phyloP scores from a whole-genome alignment of 2,888 invertebrate species.

The Drepana falcataria region DNA sequence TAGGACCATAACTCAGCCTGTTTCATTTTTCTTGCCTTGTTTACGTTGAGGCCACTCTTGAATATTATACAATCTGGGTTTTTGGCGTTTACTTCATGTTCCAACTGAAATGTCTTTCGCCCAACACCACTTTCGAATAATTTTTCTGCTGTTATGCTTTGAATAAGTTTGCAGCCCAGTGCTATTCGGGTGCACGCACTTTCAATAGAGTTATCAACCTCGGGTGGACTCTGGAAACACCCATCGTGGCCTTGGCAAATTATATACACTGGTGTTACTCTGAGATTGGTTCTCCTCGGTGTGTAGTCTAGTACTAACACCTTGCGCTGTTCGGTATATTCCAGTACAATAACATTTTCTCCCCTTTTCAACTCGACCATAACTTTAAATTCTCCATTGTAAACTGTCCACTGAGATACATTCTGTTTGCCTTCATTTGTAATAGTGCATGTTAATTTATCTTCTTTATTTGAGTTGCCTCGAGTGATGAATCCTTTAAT shows the following conservation, averaged over 20 bases:
- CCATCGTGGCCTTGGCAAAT: slow-evolving; percentile 90
- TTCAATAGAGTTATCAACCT: slow-evolving; percentile 81
- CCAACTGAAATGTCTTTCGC: slow-evolving; percentile 89
- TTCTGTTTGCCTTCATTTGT: slow-evolving; percentile 52
- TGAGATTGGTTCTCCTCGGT: slow-evolving; percentile 77
- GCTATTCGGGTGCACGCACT: slow-evolving; percentile 87
- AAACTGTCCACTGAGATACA: slow-evolving; percentile 79
- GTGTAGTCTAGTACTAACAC: slow-evolving; percentile 76
- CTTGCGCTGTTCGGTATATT: slow-evolving; percentile 68
- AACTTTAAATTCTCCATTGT: slow-evolving; percentile 84
- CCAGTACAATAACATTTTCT: slow-evolving; percentile 80
- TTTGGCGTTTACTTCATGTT: slow-evolving; percentile 79
- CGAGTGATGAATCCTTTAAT: slow-evolving; percentile 79
- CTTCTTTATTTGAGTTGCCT: slow-evolving; percentile 60
- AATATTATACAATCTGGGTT: slow-evolving; percentile 85
- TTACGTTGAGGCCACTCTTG: slow-evolving; percentile 83
- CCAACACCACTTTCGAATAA: slow-evolving; percentile 87
- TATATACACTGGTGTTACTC: slow-evolving; percentile 89
- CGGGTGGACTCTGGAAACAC: slow-evolving; percentile 83
- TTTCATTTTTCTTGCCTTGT: slow-evolving; percentile 84
- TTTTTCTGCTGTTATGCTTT: slow-evolving; percentile 92
- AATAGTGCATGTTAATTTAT: slow-evolving; percentile 61
- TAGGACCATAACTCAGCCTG: slow-evolving; percentile 91
- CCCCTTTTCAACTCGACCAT: slow-evolving; percentile 81
- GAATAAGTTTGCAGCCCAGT: slow-evolving; percentile 88